Base-by-base conservation (phyloP, 2,888 invertebrate genomes). In the Chirona hameri region DNA sequence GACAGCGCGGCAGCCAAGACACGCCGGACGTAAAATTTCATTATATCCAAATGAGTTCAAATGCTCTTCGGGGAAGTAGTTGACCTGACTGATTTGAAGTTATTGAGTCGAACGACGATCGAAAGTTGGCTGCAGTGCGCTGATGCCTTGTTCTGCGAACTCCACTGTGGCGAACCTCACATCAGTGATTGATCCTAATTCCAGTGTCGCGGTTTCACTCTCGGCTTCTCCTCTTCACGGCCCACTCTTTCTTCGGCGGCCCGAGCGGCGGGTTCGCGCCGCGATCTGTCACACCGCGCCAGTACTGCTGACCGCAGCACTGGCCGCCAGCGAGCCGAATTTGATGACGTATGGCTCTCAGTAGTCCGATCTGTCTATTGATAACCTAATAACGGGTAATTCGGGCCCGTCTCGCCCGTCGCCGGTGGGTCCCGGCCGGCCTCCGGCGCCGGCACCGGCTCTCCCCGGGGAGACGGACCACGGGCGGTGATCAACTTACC, bases 361-460 rank as follows among this genome's bases (percentile, higher is more conserved):
- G 46, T 0, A 39, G 76, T 10, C 76, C 76, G 10, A 76, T 76
- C 39, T 46, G 76, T 76, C 76, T 76, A 18, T 24, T 24, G 31
- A 46, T 76, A 76, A 76, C 27, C 76, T 39, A n/a, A 46, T 76
- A 76, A 46, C 39, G 31, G 76, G 12, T 76, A 39, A 76, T 76
- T 72, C 18, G 14, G 14, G 27, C 27, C 72, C 72, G 72, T 72
- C 72, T 24, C 24, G 1, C 24, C 39, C 46, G 76, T 76, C 76
- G n/a, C 69, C 1, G 14, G 29, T 24, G 9, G 24, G 39, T 7
- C 39, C 39, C 7, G 39, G 39, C 39, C 39, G 39, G 39, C 39
- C 31, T 31, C 65, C n/a, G 27, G 65, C 65, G 65, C 65, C 24
- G 60, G 24, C 7, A 18, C 10, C 15, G 12, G 18, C 15, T 12